Evolutionary conservation across 2,888 invertebrate species (phyloP).

Genomic region (Hoplodrina ambigua): DNA sequence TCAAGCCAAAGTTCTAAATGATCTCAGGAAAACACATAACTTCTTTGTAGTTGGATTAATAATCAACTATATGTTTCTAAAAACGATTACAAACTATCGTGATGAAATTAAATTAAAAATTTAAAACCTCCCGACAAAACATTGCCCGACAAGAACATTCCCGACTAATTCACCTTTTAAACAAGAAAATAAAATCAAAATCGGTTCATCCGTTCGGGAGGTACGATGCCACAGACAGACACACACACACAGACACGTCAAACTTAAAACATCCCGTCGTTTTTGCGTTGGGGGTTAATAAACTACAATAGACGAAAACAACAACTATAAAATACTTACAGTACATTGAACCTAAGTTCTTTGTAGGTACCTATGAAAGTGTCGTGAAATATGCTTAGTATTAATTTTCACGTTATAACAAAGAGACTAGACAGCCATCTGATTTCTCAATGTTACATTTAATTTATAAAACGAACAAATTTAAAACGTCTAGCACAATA

Average conservation of each 20-base stretch:
- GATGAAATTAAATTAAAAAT: too few relatives aligned
- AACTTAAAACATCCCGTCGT: too few relatives aligned
- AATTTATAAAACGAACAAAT: slow-evolving; percentile 49
- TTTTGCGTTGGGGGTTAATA: background rate
- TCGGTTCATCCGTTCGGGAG: too few relatives aligned
- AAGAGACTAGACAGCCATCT: slow-evolving; percentile 48
- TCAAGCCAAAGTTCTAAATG: too few relatives aligned
- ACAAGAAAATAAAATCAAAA: too few relatives aligned
- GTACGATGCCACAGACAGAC: too few relatives aligned
- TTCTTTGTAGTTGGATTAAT: too few relatives aligned
- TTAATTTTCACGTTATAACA: slow-evolving; percentile 48
- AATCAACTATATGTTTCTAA: background rate
- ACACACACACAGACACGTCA: too few relatives aligned
- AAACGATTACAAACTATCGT: background rate
- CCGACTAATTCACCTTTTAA: too few relatives aligned
- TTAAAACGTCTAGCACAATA: slow-evolving; percentile 49
- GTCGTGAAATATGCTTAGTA: slow-evolving; percentile 36
- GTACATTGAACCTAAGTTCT: slow-evolving; percentile 31
- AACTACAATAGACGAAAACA: slow-evolving; percentile 11
- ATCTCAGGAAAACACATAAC: too few relatives aligned
- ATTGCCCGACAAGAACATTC: too few relatives aligned
- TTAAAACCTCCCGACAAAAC: too few relatives aligned
- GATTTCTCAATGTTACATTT: slow-evolving; percentile 52
- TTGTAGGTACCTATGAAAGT: slow-evolving; percentile 24
- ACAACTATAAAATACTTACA: slow-evolving; percentile 10